These are phyloP conservation scores for Temnothorax unifasciatus DNA, from an alignment of 2,888 invertebrate genomes.

Conservation along the genomic window DNA sequence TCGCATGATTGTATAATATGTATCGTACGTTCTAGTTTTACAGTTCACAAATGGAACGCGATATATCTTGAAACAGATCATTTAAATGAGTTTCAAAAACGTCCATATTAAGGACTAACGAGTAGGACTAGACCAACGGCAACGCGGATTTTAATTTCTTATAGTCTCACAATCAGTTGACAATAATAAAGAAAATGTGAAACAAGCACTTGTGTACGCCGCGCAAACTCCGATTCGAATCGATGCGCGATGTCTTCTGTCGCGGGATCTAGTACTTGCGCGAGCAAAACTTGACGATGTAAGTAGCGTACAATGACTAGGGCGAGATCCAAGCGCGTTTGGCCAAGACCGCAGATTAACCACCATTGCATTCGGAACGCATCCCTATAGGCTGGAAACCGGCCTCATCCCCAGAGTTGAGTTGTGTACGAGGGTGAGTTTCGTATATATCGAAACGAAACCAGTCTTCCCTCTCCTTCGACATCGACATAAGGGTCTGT, in stretches of 20 bases:
- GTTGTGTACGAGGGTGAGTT: slow-evolving; percentile 62
- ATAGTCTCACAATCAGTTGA: no score
- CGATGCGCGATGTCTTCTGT: not conserved
- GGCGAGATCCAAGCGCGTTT: slow-evolving; percentile 25
- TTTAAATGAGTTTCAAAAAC: not conserved
- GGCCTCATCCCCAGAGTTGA: slow-evolving; percentile 41
- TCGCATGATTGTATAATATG: not conserved
- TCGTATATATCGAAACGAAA: slow-evolving; percentile 62
- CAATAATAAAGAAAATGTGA: not conserved
- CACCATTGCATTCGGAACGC: slow-evolving; percentile 76
- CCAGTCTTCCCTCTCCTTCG: slow-evolving; percentile 68
- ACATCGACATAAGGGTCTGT: slow-evolving; percentile 48
- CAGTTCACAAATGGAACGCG: not conserved
- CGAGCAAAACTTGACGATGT: slow-evolving; percentile 29
- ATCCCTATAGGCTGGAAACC: slow-evolving; percentile 73
- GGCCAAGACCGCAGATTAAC: slow-evolving; percentile 77
- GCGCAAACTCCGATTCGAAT: not conserved
- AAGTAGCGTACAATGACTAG: slow-evolving; percentile 43
- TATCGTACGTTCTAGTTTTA: not conserved
- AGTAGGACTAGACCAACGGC: not conserved
- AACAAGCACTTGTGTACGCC: not conserved
- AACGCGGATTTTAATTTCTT: not conserved
- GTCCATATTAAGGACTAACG: not conserved
- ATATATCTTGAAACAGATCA: not conserved
- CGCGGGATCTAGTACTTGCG: not conserved